phyloP scores from a whole-genome alignment of 1,140 invertebrate species.

The Bradynema listronoti region DNA sequence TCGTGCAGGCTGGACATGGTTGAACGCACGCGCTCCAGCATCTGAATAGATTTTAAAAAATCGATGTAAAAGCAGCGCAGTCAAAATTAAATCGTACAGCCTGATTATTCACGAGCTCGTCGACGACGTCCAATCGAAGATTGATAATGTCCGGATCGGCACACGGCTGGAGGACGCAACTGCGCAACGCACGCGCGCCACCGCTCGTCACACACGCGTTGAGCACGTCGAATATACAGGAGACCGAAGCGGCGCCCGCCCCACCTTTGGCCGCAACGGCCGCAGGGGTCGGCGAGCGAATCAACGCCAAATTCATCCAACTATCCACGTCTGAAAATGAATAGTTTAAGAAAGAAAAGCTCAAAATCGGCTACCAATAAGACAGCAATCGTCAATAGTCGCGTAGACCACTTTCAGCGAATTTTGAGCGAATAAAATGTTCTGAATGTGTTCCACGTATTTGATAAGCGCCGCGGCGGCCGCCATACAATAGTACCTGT shows the following conservation, averaged over 20 bases:
- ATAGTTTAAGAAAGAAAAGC: slow-evolving; percentile 2
- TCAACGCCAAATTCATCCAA: slow-evolving; percentile 61
- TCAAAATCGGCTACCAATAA: slow-evolving; percentile 67
- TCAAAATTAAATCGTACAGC: slow-evolving; percentile 18
- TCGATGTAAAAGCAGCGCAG: neutral
- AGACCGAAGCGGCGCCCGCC: too few species aligned
- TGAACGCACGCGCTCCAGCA: slow-evolving; percentile 27
- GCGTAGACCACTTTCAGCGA: slow-evolving; percentile 76
- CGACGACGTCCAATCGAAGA: slow-evolving; percentile 35
- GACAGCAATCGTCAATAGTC: slow-evolving; percentile 72
- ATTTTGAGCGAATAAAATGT: slow-evolving; percentile 69
- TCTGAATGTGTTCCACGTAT: slow-evolving; percentile 70
- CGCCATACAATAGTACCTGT: slow-evolving; percentile 76
- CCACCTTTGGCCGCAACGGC: slow-evolving; percentile 35
- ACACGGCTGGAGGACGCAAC: slow-evolving; percentile 55
- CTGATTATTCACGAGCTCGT: slow-evolving; percentile 37
- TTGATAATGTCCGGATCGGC: slow-evolving; percentile 24
- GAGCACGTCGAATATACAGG: slow-evolving; percentile 68
- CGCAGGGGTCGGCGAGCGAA: too few species aligned
- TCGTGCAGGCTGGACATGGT: slow-evolving; percentile 27
- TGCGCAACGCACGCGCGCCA: slow-evolving; percentile 70
- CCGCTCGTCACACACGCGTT: slow-evolving; percentile 73
- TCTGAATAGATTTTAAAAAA: slow-evolving; percentile 21
- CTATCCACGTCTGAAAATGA: slow-evolving; percentile 60
- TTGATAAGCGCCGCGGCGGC: slow-evolving; percentile 73